A percentile compares a stretch with the other conserved stretches of the same genome.
Evolutionary conservation across 2,113 vertebrate species (phyloP).

Genomic region (Clarias magur): DNA sequence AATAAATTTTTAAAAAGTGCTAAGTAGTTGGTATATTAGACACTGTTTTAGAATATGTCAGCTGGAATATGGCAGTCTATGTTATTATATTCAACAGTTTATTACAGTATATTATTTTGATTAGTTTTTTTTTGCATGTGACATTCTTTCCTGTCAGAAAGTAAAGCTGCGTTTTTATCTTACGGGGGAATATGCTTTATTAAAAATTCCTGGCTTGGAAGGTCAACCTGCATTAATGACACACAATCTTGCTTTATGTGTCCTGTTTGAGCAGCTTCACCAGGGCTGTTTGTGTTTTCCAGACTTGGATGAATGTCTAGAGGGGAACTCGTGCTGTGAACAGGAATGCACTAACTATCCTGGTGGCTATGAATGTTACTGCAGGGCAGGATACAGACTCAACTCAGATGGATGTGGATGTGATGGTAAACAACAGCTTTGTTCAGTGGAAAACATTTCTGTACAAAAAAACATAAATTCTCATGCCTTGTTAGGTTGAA

Average conservation of each 20-base stretch:
- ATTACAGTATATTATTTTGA: background rate
- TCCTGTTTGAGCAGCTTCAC: background rate
- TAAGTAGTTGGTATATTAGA: no score
- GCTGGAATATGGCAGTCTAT: background rate
- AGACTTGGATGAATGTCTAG: conserved; percentile 87
- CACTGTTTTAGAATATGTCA: background rate
- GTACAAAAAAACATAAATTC: background rate
- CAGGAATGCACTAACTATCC: conserved; percentile 92
- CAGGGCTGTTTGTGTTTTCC: conserved; percentile 46
- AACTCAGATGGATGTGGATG: conserved; percentile 83
- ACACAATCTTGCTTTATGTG: conserved; percentile 8
- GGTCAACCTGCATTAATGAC: background rate
- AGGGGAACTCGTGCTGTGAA: conserved; percentile 81
- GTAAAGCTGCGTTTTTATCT: background rate
- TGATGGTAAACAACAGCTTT: conserved; percentile 73
- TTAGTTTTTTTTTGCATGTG: conserved; percentile 14
- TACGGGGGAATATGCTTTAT: conserved; percentile 33
- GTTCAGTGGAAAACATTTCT: conserved; percentile 2
- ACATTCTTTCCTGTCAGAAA: background rate
- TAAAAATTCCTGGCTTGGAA: conserved; percentile 7
- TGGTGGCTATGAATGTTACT: conserved; percentile 91
- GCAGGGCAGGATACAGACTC: conserved; percentile 84
- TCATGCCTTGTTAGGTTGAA: background rate
- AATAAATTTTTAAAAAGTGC: no score
- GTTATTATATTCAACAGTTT: background rate